A percentile compares a stretch with the other conserved stretches of the same genome.
These are phyloP conservation scores for Microcebus tavaratra DNA, from an alignment of 2,113 vertebrate species.

Conservation along the genomic window DNA sequence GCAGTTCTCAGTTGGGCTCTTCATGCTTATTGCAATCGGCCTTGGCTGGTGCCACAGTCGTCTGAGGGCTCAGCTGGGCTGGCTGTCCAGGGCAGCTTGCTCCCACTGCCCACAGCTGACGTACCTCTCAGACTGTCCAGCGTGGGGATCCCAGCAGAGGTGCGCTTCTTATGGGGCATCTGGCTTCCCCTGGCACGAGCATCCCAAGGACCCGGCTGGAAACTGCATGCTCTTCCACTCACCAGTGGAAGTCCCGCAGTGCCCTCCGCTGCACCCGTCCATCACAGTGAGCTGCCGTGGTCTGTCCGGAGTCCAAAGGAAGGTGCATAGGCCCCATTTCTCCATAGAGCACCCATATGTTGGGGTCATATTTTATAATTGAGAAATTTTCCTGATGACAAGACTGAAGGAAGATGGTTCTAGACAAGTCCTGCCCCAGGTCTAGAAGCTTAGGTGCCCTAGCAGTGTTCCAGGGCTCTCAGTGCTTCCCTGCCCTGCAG, in stretches of 20 bases:
- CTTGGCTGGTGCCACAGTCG: neutral
- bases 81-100: neutral
- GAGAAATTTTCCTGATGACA: neutral
- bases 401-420: neutral
- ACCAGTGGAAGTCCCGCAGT: neutral
- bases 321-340: neutral
- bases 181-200: fast-evolving
- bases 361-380: neutral
- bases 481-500: neutral
- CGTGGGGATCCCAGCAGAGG: fast-evolving
- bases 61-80: too few species aligned
- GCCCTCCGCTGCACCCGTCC: too few species aligned
- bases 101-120: neutral
- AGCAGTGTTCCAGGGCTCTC: neutral
- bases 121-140: neutral
- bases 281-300: neutral
- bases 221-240: neutral
- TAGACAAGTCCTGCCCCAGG: neutral
- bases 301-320: neutral
- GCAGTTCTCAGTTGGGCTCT: neutral
- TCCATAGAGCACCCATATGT: neutral
- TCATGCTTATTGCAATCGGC: neutral
- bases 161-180: neutral
- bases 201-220: neutral
- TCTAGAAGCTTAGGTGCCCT: neutral